phyloP scores from a whole-genome alignment of 1,140 invertebrate genomes.

The Armadillidium nasatum region DNA sequence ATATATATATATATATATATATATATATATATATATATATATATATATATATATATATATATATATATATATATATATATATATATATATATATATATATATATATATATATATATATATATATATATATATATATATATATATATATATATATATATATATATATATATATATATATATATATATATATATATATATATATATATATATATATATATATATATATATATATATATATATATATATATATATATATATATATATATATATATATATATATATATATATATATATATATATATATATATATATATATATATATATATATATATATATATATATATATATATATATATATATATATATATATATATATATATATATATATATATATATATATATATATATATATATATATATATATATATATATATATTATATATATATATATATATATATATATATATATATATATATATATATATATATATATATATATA shows the following conservation, averaged over 20 bases:
- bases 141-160: not conserved
- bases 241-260: not conserved
- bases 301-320: slow-evolving; percentile 18
- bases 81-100: slow-evolving; percentile 18
- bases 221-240: not conserved
- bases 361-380: not conserved
- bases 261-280: slow-evolving; percentile 12
- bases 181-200: not conserved
- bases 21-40: slow-evolving; percentile 10
- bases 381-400: not conserved
- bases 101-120: slow-evolving; percentile 21
- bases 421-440: not conserved
- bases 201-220: slow-evolving; percentile 3
- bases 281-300: slow-evolving; percentile 21
- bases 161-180: slow-evolving; percentile 4
- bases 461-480: slow-evolving; percentile 15
- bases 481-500: slow-evolving; percentile 15
- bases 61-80: slow-evolving; percentile 3
- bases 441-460: slow-evolving; percentile 12
- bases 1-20: not conserved
- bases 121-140: slow-evolving; percentile 10
- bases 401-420: slow-evolving; percentile 10
- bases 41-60: not conserved
- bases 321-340: not conserved
- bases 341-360: not conserved